Evolutionary conservation across 2,888 invertebrate genomes (phyloP), one percentile per base, ranked within the genome.

Genomic region (Ferdinandea cuprea): DNA sequence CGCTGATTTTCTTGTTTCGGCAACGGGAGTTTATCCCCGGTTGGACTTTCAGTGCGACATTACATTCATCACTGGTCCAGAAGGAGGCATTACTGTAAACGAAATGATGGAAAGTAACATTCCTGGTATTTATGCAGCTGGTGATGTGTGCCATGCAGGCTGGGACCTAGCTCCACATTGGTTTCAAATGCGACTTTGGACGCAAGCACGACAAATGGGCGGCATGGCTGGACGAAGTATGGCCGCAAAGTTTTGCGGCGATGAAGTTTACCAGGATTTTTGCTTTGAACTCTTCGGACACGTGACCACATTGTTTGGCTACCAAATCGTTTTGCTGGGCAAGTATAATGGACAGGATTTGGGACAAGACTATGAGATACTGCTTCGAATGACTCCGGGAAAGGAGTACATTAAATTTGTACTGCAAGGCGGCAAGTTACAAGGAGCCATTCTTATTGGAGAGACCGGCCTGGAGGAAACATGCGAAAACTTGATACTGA

Each of bases 201-300:
- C 98, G 0, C 99, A 99, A 91, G 99, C 99, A 0, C 92, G 98
- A 66, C 98, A 99, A 91, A 99, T 99, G 98, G 99, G 99, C 8
- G 93, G 94, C 66, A 98, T 97, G 92, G 98, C 97, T 21, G 99
- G 97, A 0, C 96, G 96, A 89, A 94, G 95, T 72, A 99, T 99
- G 96, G 93, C 93, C 80, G 88, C 90, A 1, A 81, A 71, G 2
- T 88, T 93, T 6, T 92, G 91, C 9, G 92, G 93, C 6, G 94
- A 96, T 90, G 92, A 92, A 85, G 92, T 96, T 11, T 91, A 95
- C 69, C 96, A 95, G 91, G 99, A 99, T 90, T 98, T 99, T 90
- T 97, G 97, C 89, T 99, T 99, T 92, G 99, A 99, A 91, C 91
- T 99, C 35, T 99, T 99, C 89, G 95, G 98, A 0, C 99, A 99